phyloP scores from a whole-genome alignment of 2,888 invertebrate genomes.

The Acanthococcus lagerstroemiae region DNA sequence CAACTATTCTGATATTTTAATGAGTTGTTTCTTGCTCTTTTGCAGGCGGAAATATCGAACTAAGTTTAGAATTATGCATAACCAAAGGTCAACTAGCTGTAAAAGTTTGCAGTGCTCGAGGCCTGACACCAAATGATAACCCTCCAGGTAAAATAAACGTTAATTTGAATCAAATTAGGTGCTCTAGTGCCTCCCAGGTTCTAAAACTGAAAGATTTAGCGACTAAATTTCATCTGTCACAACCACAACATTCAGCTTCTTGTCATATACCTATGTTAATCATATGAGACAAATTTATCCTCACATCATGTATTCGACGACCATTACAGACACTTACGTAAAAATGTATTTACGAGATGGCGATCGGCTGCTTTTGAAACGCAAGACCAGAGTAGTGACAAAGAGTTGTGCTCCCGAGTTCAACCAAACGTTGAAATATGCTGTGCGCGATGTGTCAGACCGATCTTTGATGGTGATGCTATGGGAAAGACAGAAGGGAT shows the following conservation, averaged over 20 bases:
- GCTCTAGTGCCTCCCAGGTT: not conserved
- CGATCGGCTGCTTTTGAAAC: constrained; percentile 78
- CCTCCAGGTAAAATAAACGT: constrained; percentile 46
- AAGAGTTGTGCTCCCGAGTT: constrained; percentile 76
- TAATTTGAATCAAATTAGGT: not conserved
- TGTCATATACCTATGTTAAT: too few species aligned
- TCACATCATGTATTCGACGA: too few species aligned
- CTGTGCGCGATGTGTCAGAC: constrained; percentile 45
- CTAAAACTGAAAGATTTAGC: too few species aligned
- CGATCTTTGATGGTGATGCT: constrained; percentile 81
- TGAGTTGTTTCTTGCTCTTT: not conserved
- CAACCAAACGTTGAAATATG: constrained; percentile 77
- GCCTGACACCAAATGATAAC: constrained; percentile 60
- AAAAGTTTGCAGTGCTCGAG: constrained; percentile 64
- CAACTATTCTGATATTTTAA: too few species aligned
- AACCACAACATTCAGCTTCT: too few species aligned
- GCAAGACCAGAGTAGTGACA: constrained; percentile 75
- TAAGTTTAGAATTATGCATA: constrained; percentile 78
- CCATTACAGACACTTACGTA: constrained; percentile 74
- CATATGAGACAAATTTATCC: too few species aligned
- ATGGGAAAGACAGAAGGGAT: constrained; percentile 82
- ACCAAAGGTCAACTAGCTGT: constrained; percentile 86
- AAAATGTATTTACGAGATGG: constrained; percentile 80
- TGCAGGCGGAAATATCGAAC: constrained; percentile 60
- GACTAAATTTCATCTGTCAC: too few species aligned